phyloP scores from a whole-genome alignment of 2,113 vertebrate species.

The Anguilla japonica region DNA sequence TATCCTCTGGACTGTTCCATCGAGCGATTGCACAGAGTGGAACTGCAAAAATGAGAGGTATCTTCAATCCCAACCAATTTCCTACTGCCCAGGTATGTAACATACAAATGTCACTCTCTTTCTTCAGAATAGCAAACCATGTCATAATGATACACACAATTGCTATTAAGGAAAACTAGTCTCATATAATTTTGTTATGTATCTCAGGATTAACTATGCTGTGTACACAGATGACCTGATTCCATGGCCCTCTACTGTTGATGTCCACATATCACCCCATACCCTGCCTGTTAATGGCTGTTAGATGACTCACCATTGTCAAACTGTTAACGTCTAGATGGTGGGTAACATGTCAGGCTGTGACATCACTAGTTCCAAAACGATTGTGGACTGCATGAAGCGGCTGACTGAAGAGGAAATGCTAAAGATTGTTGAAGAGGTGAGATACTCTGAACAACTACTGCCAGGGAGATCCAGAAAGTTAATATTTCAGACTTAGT shows the following conservation, averaged over 20 bases:
- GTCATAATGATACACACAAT: not conserved
- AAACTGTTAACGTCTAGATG: constrained; percentile 45
- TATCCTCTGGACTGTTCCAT: constrained; percentile 75
- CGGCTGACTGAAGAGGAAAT: constrained; percentile 49
- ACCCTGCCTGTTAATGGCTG: no score
- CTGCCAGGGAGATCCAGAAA: not conserved
- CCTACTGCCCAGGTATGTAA: constrained; percentile 28
- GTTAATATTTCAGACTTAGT: not conserved
- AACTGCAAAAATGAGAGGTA: constrained; percentile 47
- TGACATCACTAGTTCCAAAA: constrained; percentile 59
- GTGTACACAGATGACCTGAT: not conserved
- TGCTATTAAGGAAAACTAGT: not conserved
- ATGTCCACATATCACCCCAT: no score
- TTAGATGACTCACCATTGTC: not conserved
- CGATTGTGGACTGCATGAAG: constrained; percentile 61
- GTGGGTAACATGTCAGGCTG: constrained; percentile 63
- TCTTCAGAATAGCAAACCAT: not conserved
- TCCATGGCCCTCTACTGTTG: no score
- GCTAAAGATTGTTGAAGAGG: not conserved
- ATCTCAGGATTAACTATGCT: not conserved
- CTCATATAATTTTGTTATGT: not conserved
- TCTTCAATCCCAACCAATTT: constrained; percentile 41
- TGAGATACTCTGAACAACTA: constrained; percentile 25
- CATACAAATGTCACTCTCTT: not conserved
- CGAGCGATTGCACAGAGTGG: constrained; percentile 81